Percentiles rank a stretch among this genome's conserved stretches.
phyloP scores from a whole-genome alignment of 1,140 invertebrate species.

The Anoplophora glabripennis region DNA sequence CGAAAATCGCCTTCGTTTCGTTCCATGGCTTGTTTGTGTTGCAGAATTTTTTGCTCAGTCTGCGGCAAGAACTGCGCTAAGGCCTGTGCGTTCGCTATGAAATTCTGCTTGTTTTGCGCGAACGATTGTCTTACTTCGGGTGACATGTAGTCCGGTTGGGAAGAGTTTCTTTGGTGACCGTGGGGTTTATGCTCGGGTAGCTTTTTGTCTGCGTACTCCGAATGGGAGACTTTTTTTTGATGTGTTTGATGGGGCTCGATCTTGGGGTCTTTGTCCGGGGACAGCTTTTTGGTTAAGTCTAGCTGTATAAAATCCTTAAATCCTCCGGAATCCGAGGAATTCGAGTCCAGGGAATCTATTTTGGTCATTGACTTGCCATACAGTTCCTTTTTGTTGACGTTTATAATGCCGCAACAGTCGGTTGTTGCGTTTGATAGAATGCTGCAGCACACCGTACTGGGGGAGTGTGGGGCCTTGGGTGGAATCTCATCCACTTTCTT shows the following conservation, averaged over 20 bases:
- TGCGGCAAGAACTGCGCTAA: conserved; percentile 43
- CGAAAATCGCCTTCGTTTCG: conserved; percentile 20
- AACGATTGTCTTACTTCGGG: conserved; percentile 25
- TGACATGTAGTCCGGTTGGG: conserved; percentile 38
- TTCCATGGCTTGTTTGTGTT: conserved; percentile 24
- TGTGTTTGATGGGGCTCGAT: conserved; percentile 24
- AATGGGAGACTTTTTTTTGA: conserved; percentile 43
- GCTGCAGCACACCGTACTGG: conserved; percentile 48
- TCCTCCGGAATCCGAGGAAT: conserved; percentile 47
- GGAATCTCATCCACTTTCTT: conserved; percentile 33
- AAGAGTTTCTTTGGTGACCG: conserved; percentile 40
- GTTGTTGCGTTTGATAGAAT: conserved; percentile 45
- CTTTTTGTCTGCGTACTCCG: conserved; percentile 36
- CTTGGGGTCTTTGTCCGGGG: conserved; percentile 8
- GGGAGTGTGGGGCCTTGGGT: conserved; percentile 42
- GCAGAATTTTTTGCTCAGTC: conserved; percentile 38
- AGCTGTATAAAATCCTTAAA: conserved; percentile 48
- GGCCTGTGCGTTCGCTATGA: conserved; percentile 42
- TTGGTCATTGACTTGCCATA: conserved; percentile 42
- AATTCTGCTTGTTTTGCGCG: conserved; percentile 27
- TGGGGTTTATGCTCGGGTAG: conserved; percentile 28
- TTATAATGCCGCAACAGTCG: conserved; percentile 46
- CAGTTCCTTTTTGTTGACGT: conserved; percentile 41
- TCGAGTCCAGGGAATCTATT: conserved; percentile 47
- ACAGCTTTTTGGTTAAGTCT: conserved; percentile 29